Conservation (phyloP, 2,797 vertebrate genomes). For the Thalassophryne amazonica region DNA sequence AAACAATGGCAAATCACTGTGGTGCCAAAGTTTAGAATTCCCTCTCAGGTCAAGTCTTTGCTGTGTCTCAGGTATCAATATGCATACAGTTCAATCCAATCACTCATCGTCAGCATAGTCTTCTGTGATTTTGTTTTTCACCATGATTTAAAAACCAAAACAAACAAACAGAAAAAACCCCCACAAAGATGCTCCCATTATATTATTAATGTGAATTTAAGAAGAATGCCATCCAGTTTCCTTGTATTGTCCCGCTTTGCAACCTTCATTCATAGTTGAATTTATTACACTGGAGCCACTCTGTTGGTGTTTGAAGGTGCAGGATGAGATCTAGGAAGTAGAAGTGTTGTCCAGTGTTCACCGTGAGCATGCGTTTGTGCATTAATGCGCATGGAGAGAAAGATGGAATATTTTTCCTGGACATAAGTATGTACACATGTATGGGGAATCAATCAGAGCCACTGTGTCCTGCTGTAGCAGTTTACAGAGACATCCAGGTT, state of each 20-base stretch:
- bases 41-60: too few relatives aligned
- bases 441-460: conserved; percentile 24
- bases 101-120: too few relatives aligned
- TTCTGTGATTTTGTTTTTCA: neutral
- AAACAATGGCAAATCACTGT: neutral
- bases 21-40: too few relatives aligned
- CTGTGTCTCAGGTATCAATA: too few relatives aligned
- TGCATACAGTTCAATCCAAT: too few relatives aligned
- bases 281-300: conserved; percentile 6
- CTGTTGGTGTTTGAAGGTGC: neutral
- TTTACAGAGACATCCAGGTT: conserved; percentile 2
- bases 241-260: conserved; percentile 12
- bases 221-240: neutral
- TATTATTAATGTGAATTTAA: neutral
- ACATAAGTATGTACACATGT: conserved; percentile 6
- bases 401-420: neutral
- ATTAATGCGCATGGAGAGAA: neutral
- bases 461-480: neutral
- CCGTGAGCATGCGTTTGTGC: neutral
- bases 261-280: conserved; percentile 21
- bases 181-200: neutral
- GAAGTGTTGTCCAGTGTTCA: conserved; percentile 6
- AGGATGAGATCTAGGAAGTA: neutral
- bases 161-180: too few relatives aligned
- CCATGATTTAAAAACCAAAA: too few relatives aligned